Base-by-base conservation (phyloP, 2,113 vertebrate species). In the Pteropus alecto region DNA sequence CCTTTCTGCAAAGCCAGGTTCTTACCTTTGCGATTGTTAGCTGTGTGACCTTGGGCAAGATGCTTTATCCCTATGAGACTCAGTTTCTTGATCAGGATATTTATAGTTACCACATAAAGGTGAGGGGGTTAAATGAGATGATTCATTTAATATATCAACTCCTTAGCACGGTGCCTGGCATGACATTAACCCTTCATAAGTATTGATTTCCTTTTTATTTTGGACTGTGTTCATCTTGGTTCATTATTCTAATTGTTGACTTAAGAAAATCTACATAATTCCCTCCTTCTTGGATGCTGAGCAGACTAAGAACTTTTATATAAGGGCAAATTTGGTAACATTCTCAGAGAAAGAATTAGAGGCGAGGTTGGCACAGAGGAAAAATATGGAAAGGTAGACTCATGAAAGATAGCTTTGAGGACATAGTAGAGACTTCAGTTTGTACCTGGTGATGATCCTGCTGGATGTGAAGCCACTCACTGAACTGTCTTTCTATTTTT, bases 261-360 rank as follows among this genome's bases (percentile, higher is more conserved):
- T 74, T 96, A 61, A 89, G 89, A 82, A 93, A 81, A 56, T 94
- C n/a, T 73, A 38, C 22, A 68, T 76, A 76, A 74, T 84, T 54
- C 43, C 43, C 24, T 89, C 68, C 51, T n/a, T 60, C 93, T 78
- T 90, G 35, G 81, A 82, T 18, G 63, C 13, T 85, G 41, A 77
- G 22, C 54, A 83, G 71, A 81, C 48, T 35, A 65, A 94, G 87
- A 87, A 92, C 28, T 90, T 92, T 83, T 84, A 54, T 15, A 46
- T 82, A 43, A 43, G n/a, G 28, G 6, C 54, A 58, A 46, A 90
- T 90, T 51, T 85, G 71, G 95, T 94, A 87, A 73, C 24, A 61
- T 67, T 90, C 24, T 96, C 61, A 38, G 38, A 82, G 56, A 84
- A 73, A 65, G 38, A 90, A 78, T 63, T 54, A 73, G 71, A 88